These are phyloP conservation scores for Rostratula benghalensis DNA, from an alignment of 2,113 vertebrate genomes.

Conservation along the genomic window DNA sequence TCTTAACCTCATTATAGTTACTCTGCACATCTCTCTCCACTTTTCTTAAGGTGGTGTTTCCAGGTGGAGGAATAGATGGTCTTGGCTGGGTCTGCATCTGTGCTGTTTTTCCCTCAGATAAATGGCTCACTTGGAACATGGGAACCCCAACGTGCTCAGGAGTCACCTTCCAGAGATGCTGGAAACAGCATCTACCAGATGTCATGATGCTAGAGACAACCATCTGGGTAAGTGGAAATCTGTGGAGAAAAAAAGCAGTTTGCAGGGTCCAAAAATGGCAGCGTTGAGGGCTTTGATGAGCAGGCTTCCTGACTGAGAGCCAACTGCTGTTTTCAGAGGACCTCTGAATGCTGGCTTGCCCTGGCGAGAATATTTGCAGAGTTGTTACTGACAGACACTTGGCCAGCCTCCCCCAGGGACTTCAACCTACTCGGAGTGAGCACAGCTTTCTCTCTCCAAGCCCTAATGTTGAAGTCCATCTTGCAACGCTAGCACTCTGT, in stretches of 20 bases:
- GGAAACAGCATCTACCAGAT: not conserved
- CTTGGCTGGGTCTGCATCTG: not conserved
- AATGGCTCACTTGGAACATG: not conserved
- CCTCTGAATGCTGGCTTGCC: not conserved
- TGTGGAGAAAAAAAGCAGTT: not conserved
- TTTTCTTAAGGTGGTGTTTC: not conserved
- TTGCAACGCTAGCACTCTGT: not conserved
- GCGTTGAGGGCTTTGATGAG: not conserved
- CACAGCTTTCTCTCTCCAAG: not conserved
- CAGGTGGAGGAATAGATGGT: not conserved
- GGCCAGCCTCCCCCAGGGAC: not conserved
- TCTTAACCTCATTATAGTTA: not conserved
- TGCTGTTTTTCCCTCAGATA: not conserved
- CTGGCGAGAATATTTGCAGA: not conserved
- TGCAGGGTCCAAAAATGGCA: not conserved
- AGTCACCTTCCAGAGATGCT: not conserved
- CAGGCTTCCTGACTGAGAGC: not conserved
- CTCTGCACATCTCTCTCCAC: not conserved
- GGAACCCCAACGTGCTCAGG: not conserved
- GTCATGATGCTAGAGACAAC: not conserved
- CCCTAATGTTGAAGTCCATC: not conserved
- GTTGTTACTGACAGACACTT: not conserved
- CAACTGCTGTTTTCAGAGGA: not conserved
- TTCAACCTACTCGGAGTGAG: not conserved
- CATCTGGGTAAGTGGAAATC: not conserved